phyloP scores from a whole-genome alignment of 2,113 vertebrate species.

The Strix uralensis region DNA sequence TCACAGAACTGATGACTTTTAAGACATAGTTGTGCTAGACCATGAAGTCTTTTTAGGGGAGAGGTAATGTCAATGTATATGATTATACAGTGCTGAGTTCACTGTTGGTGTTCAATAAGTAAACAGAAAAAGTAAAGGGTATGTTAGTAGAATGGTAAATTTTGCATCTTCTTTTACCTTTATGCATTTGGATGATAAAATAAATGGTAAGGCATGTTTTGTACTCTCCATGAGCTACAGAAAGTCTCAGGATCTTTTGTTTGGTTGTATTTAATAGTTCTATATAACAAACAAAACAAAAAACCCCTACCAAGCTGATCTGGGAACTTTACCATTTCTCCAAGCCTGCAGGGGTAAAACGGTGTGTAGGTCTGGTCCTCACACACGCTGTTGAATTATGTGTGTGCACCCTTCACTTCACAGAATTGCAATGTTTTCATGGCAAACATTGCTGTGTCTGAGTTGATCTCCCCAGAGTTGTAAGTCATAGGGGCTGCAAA shows the following conservation, averaged over 20 bases:
- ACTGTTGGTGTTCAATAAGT: background rate
- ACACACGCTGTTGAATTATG: background rate
- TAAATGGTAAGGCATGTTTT: background rate
- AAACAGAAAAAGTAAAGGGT: background rate
- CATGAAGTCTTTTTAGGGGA: background rate
- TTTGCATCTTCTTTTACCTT: background rate
- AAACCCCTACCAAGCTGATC: background rate
- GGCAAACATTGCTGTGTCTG: background rate
- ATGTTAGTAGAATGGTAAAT: background rate
- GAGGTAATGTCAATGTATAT: background rate
- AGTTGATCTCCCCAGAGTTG: background rate
- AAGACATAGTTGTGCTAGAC: background rate
- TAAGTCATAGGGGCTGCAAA: background rate
- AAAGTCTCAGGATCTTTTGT: background rate
- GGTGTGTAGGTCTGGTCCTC: background rate
- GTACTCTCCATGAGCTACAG: background rate
- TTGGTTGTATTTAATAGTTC: background rate
- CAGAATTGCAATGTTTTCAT: background rate
- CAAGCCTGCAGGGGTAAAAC: background rate
- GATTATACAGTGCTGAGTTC: background rate
- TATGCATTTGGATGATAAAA: background rate
- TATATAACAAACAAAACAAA: background rate
- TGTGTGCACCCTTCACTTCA: background rate
- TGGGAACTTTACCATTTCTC: background rate
- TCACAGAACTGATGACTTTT: background rate